Evolutionary conservation across 2,888 invertebrate genomes (phyloP), one percentile per base, ranked within the genome.

Genomic region (Cetonia aurata): DNA sequence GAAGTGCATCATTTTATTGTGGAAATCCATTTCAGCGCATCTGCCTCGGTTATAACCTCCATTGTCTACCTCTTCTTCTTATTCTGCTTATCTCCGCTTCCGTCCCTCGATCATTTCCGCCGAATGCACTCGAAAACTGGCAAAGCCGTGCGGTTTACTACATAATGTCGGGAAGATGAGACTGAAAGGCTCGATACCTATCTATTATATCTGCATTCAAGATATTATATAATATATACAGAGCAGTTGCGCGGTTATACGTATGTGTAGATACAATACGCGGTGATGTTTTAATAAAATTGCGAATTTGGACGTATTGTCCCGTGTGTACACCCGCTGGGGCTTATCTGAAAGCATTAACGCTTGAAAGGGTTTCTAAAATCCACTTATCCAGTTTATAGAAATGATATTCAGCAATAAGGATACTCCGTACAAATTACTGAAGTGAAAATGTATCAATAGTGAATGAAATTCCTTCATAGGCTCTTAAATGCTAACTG

Each of bases 11-110:
- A 79, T 81, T 81, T 81, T 75, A 79, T 76, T 75, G 73, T 74
- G 72, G 67, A 75, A 81, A 82, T 80, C 80, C 79, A 81, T 82
- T 81, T 79, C 78, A 78, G 78, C 80, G 82, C 82, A 83, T 83
- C 82, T 83, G 83, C 79, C 78, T 78, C 80, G 80, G 79, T 80
- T 80, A 80, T 80, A 79, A 78, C 81, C 78, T 76, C 80, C 78
- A 83, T 83, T 83, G 82, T 83, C 82, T 83, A 82, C 83, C 83
- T 83, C 82, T 80, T 81, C 82, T 82, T 83, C 83, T 83, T 83
- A 83, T 83, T 83, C 83, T 82, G 80, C 83, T 83, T 84, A 84
- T 84, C 84, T 84, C 83, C 82, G 78, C 77, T 84, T 83, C 83
- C 83, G 83, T 83, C 82, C 81, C 83, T 79, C 80, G 79, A 83